A percentile compares a stretch with the other conserved stretches of the same genome.
phyloP scores from a whole-genome alignment of 2,888 invertebrate genomes.

The Dasysyrphus tricinctus region DNA sequence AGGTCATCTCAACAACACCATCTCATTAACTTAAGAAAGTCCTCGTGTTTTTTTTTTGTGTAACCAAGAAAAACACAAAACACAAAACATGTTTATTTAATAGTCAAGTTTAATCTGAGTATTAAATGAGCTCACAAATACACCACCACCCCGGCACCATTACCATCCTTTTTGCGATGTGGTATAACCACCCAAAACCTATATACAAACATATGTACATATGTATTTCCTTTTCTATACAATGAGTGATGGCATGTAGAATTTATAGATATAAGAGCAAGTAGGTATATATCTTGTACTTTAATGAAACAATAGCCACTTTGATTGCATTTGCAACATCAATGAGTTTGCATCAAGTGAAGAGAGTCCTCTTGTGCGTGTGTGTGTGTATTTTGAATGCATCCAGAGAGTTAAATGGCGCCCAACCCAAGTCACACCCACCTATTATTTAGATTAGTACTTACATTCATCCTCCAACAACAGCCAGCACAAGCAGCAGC shows the following conservation, averaged over 20 bases:
- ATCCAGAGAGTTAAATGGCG: constrained; percentile 65
- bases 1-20: constrained; percentile 3
- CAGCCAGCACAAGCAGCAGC: constrained; percentile 41
- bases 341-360: constrained; percentile 68
- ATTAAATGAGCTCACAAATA: constrained; percentile 43
- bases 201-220: background rate
- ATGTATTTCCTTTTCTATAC: background rate
- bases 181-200: constrained; percentile 7
- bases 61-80: constrained; percentile 61
- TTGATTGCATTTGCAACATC: constrained; percentile 75
- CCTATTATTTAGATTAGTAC: constrained; percentile 76
- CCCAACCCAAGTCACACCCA: constrained; percentile 75
- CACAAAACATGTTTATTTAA: constrained; percentile 69
- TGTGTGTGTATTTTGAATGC: constrained; percentile 43
- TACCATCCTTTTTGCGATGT: background rate
- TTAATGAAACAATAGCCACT: constrained; percentile 75
- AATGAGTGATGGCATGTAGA: constrained; percentile 4
- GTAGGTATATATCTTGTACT: constrained; percentile 51
- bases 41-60: background rate
- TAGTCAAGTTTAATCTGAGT: constrained; percentile 65
- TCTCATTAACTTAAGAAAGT: constrained; percentile 8
- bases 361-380: constrained; percentile 38
- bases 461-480: constrained; percentile 73
- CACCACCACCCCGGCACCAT: background rate
- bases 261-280: background rate